Evolutionary conservation across 2,888 invertebrate species (phyloP).

Genomic region (Tinea semifulvella): DNA sequence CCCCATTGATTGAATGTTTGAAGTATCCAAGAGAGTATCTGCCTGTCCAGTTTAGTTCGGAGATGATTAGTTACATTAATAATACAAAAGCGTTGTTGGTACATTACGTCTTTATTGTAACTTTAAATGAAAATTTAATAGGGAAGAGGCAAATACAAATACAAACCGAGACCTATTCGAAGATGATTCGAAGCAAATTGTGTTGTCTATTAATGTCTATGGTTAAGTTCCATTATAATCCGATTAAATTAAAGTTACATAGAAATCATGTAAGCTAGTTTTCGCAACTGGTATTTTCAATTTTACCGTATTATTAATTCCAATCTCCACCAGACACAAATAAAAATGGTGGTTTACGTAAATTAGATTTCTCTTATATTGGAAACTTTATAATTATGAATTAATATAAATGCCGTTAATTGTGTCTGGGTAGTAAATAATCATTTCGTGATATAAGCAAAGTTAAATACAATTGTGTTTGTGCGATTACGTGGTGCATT

Average conservation of each 20-base stretch:
- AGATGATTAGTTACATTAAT: no score
- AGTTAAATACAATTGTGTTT: slow-evolving; percentile 20
- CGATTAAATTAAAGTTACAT: slow-evolving; percentile 26
- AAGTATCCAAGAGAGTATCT: no score
- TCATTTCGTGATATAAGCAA: slow-evolving; percentile 4
- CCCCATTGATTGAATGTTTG: no score
- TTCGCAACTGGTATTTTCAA: background rate
- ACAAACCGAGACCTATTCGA: no score
- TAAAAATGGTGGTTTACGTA: slow-evolving; percentile 63
- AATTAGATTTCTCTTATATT: slow-evolving; percentile 36
- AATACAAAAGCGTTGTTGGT: no score
- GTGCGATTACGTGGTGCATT: slow-evolving; percentile 46
- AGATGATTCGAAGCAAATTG: no score
- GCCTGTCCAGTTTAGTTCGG: no score
- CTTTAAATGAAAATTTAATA: no score
- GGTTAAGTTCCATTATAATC: slow-evolving; percentile 24
- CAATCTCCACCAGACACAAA: slow-evolving; percentile 33
- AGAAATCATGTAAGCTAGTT: background rate
- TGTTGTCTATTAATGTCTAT: slow-evolving; percentile 26
- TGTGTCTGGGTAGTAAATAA: background rate
- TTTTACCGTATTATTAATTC: background rate
- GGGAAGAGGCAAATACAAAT: no score
- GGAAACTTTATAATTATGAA: slow-evolving; percentile 1
- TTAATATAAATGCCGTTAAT: slow-evolving; percentile 2
- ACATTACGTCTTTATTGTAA: no score